A percentile compares a stretch with the other conserved stretches of the same genome.
Conservation (phyloP, 2,888 invertebrate genomes). For the Microplitis deprimator region DNA sequence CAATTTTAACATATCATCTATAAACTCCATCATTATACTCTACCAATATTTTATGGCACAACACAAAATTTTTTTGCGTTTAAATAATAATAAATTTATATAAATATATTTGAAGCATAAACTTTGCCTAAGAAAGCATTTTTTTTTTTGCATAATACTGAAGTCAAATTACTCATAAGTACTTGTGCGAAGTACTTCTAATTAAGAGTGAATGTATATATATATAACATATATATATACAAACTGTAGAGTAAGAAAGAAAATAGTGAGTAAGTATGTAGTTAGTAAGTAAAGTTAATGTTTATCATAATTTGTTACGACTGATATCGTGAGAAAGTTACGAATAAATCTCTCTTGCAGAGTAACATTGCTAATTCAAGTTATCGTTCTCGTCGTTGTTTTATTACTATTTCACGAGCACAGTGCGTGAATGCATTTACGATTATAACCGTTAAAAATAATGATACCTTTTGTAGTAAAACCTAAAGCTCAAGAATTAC, state of each 20-base stretch:
- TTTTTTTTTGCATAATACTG: background rate
- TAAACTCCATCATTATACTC: background rate
- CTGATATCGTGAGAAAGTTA: conserved; percentile 61
- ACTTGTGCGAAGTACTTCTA: background rate
- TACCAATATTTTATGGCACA: background rate
- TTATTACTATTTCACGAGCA: conserved; percentile 15
- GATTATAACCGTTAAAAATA: conserved; percentile 8
- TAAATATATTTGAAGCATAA: background rate
- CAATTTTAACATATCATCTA: background rate
- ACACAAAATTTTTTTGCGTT: background rate
- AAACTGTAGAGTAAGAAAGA: background rate
- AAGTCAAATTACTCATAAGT: background rate
- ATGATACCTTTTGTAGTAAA: background rate
- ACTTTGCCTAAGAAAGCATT: background rate
- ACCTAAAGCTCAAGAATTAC: background rate
- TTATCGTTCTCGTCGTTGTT: background rate
- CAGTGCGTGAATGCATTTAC: conserved; percentile 1
- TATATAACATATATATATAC: background rate
- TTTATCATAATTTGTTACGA: conserved; percentile 61
- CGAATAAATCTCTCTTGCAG: conserved; percentile 19
- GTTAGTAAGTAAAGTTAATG: conserved; percentile 5
- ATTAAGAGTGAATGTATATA: background rate
- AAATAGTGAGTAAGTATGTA: conserved; percentile 9
- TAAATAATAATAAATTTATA: background rate
- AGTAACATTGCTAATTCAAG: conserved; percentile 2